A percentile compares a stretch with the other conserved stretches of the same genome.
Conservation (phyloP, 2,113 vertebrate genomes). For the human (Homo sapiens) region DNA sequence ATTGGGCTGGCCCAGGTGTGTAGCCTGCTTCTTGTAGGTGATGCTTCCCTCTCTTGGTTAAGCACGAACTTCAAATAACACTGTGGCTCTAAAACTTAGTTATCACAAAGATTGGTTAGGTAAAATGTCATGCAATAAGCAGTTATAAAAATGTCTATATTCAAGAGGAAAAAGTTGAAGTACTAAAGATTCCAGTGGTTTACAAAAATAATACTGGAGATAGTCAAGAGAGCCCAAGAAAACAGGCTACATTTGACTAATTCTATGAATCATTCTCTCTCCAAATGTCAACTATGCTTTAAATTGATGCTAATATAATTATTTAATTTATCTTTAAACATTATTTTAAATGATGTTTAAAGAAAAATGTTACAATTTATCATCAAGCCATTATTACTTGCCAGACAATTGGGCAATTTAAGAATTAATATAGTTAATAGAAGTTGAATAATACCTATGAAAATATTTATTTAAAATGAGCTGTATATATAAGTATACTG, state of each 20-base stretch:
- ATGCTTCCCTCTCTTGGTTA: background rate
- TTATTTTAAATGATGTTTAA: background rate
- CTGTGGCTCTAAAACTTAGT: background rate
- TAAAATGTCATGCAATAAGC: background rate
- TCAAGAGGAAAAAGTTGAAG: background rate
- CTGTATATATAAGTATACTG: background rate
- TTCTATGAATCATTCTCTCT: background rate
- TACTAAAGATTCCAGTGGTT: background rate
- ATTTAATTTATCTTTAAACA: background rate
- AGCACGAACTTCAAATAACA: background rate
- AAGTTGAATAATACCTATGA: background rate
- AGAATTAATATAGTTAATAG: background rate
- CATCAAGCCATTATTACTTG: background rate
- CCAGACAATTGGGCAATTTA: background rate
- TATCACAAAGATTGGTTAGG: background rate
- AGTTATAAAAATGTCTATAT: background rate
- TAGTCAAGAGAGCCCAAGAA: background rate
- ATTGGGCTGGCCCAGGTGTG: background rate
- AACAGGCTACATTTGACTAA: background rate
- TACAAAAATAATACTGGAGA: background rate
- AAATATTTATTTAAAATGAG: background rate
- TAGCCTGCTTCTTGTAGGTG: background rate
- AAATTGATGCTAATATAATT: background rate
- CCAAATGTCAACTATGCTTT: background rate
- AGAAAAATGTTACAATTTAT: background rate